A percentile compares a stretch with the other conserved stretches of the same genome.
Conservation (phyloP, 2,888 invertebrate genomes). For the Aradus depressus region DNA sequence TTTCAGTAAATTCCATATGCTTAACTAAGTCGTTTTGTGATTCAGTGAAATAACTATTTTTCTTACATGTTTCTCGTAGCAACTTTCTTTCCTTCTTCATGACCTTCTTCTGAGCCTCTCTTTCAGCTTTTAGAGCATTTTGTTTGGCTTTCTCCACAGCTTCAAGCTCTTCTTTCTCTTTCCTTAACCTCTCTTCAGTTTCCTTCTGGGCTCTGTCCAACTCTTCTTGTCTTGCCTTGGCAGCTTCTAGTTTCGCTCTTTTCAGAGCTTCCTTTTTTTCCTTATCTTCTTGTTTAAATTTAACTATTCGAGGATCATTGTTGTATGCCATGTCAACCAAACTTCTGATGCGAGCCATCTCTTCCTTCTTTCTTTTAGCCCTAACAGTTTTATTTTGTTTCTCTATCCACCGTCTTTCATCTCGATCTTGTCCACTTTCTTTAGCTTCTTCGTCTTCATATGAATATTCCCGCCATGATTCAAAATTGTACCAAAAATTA, state of each 20-base stretch:
- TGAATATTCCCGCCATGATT: constrained; percentile 98
- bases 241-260: constrained; percentile 69
- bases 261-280: constrained; percentile 81
- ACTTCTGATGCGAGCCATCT: constrained; percentile 80
- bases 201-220: constrained; percentile 59
- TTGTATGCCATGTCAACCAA: constrained; percentile 90
- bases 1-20: constrained; percentile 86
- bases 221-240: constrained; percentile 70
- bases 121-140: constrained; percentile 71
- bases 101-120: constrained; percentile 72
- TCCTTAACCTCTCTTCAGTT: constrained; percentile 45
- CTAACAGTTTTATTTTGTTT: constrained; percentile 92
- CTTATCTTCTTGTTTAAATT: constrained; percentile 88
- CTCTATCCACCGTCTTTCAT: constrained; percentile 66
- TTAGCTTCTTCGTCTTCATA: constrained; percentile 98
- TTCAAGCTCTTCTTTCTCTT: constrained; percentile 65
- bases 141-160: constrained; percentile 70
- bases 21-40: constrained; percentile 60
- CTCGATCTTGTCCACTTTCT: constrained; percentile 78
- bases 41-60: constrained; percentile 63
- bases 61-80: constrained; percentile 65
- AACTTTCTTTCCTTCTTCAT: constrained; percentile 78
- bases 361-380: constrained; percentile 90
- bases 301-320: constrained; percentile 83
- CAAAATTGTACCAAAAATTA: constrained; percentile 96